phyloP scores from a whole-genome alignment of 2,888 invertebrate species.

The Neoascia interrupta region DNA sequence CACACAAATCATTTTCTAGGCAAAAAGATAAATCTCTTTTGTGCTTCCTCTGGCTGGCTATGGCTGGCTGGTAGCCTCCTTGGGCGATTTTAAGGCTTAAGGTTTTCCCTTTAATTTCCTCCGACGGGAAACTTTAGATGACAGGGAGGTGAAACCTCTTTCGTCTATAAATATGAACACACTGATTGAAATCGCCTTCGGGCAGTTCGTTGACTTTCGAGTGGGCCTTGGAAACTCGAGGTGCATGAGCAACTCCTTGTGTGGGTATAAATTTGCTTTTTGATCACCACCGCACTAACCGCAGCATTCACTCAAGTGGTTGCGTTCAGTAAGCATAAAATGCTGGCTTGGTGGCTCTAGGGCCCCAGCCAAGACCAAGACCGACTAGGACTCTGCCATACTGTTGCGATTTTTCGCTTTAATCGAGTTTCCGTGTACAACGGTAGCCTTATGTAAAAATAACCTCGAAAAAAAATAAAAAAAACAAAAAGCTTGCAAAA shows the following conservation, averaged over 20 bases:
- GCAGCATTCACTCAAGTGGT: constrained; percentile 22
- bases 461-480: constrained; percentile 23
- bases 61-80: background rate
- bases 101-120: constrained; percentile 53
- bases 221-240: background rate
- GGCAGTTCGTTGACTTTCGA: constrained; percentile 46
- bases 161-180: constrained; percentile 19
- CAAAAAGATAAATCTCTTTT: constrained; percentile 53
- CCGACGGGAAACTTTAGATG: background rate
- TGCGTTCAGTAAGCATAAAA: constrained; percentile 10
- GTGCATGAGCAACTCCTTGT: background rate
- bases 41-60: background rate
- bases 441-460: constrained; percentile 27
- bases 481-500: background rate
- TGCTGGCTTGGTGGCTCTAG: no score
- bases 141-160: constrained; percentile 12
- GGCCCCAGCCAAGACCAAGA: no score
- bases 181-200: constrained; percentile 45
- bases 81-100: constrained; percentile 28
- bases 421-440: constrained; percentile 36
- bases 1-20: constrained; percentile 65
- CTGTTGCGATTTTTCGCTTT: constrained; percentile 14
- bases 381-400: no score
- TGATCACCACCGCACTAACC: constrained; percentile 7
- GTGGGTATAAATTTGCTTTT: constrained; percentile 26